Base-by-base conservation (phyloP, 2,888 invertebrate genomes). In the Nomada ruficornis region DNA sequence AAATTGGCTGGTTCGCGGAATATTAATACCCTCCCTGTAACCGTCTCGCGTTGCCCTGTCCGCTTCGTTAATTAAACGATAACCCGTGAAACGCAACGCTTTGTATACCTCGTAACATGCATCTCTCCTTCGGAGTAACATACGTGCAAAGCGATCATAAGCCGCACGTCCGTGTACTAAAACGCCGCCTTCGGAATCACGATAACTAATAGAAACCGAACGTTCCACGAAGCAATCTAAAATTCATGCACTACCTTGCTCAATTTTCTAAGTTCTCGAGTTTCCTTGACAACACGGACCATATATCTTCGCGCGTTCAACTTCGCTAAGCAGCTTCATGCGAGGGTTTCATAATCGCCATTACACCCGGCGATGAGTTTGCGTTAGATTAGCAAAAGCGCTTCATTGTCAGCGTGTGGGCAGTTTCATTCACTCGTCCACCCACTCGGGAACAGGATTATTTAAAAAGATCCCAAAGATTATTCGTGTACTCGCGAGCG, bases 361-460 rank as follows among this genome's bases (percentile, higher is more conserved):
- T 81, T 80, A 83, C 75, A 69, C 64, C 57, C 68, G 59, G 20
- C 74, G 82, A 86, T 84, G 88, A 87, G 88, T 87, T 86, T 82
- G 82, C 82, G 75, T 88, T 83, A 87, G 88, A 89, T 88, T 86
- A 89, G 82, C 87, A 79, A 80, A 75, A 76, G 72, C 81, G 85
- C 79, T 78, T 87, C 89, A 86, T 84, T 82, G 89, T 85, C 85
- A 82, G 87, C 80, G 79, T 84, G 88, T 89, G 89, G 88, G 88
- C 67, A 78, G 89, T 71, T 70, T 87, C 89, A 85, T 88, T 89
- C 87, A 87, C 74, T 87, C 80, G 77, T 84, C 88, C 89, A 82
- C 84, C 89, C 80, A 87, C 88, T 47, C 60, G 72, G 36, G 63
- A 23, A 23, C 76, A 26, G 69, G 57, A 65, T 83, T 80, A 75